phyloP scores from a whole-genome alignment of 2,113 vertebrate species.

The Lontra canadensis region DNA sequence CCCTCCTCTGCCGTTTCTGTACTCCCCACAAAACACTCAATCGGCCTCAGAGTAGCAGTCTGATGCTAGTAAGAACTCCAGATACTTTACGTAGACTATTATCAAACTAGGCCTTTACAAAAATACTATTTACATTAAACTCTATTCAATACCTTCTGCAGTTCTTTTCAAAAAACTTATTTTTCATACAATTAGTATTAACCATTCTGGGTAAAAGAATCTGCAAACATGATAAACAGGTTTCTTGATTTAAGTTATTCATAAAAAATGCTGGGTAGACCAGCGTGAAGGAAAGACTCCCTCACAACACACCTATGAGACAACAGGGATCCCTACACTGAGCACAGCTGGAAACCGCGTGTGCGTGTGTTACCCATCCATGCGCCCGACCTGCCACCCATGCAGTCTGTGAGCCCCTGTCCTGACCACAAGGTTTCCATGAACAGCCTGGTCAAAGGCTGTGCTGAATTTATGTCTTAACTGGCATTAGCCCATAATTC shows the following conservation, averaged over 20 bases:
- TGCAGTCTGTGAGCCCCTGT: background rate
- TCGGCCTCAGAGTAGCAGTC: background rate
- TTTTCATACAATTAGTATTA: background rate
- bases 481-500: background rate
- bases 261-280: background rate
- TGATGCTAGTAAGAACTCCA: background rate
- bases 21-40: background rate
- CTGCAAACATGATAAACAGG: background rate
- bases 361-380: background rate
- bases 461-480: background rate
- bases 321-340: background rate
- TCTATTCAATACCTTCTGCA: background rate
- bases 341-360: background rate
- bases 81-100: background rate
- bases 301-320: background rate
- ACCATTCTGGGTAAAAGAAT: background rate
- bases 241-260: conserved; percentile 21
- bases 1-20: background rate
- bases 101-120: background rate
- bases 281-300: background rate
- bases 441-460: background rate
- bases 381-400: background rate
- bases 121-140: conserved; percentile 5
- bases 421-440: background rate
- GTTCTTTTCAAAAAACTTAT: background rate